A percentile compares a stretch with the other conserved stretches of the same genome.
Conservation (phyloP, 2,797 vertebrate genomes). For the Sebastes cheni region DNA sequence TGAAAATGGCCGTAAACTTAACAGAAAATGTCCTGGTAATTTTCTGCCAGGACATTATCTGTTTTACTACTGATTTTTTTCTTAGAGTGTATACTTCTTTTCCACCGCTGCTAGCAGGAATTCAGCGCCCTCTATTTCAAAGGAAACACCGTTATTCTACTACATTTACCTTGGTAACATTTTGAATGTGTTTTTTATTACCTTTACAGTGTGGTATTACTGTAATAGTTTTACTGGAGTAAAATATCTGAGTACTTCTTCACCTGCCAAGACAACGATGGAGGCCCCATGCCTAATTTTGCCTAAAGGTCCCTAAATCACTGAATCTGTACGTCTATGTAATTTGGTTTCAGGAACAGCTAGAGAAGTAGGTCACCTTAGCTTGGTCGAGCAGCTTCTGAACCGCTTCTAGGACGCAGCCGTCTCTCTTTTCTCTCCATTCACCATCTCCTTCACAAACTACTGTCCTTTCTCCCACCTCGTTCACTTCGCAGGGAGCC, state of each 20-base stretch:
- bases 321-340: background rate
- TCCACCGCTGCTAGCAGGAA: background rate
- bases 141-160: background rate
- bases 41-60: too few relatives aligned
- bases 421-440: constrained; percentile 16
- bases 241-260: background rate
- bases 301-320: background rate
- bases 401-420: constrained; percentile 17
- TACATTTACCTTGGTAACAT: background rate
- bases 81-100: background rate
- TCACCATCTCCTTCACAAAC: background rate
- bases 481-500: rapidly evolving
- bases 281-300: background rate
- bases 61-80: too few relatives aligned
- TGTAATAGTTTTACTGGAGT: background rate
- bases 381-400: constrained; percentile 22
- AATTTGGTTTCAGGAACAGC: background rate
- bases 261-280: background rate
- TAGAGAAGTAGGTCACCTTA: constrained; percentile 17
- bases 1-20: too few relatives aligned
- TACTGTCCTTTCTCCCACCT: constrained; percentile 20
- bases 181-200: background rate
- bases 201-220: background rate
- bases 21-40: too few relatives aligned
- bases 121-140: background rate